These are phyloP conservation scores for Danio kyathit DNA, from an alignment of 2,797 vertebrate genomes.

Conservation along the genomic window DNA sequence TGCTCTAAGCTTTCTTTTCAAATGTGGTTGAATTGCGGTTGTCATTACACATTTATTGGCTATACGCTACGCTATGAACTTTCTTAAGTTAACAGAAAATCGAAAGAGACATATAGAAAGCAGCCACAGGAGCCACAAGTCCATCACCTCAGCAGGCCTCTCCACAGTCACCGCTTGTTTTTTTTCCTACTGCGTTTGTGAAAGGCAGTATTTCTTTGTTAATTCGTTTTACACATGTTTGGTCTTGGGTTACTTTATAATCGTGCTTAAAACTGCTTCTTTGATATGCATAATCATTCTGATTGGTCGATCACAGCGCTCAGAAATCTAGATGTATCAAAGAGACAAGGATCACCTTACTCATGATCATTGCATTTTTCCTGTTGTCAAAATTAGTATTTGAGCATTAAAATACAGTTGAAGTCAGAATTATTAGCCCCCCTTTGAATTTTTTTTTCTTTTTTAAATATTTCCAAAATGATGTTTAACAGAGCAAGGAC, in stretches of 20 bases:
- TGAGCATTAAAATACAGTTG: no score
- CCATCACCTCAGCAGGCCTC: constrained; percentile 20
- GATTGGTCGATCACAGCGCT: background rate
- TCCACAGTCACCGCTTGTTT: constrained; percentile 13
- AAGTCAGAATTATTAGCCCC: no score
- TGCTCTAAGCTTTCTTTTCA: constrained; percentile 25
- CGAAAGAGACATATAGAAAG: constrained; percentile 39
- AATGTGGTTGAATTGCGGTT: constrained; percentile 37
- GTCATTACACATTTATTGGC: constrained; percentile 30
- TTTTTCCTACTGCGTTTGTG: background rate
- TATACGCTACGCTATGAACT: constrained; percentile 26
- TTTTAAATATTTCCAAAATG: no score
- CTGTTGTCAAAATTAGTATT: no score
- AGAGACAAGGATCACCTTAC: no score
- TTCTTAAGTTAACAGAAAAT: constrained; percentile 41
- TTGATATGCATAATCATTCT: background rate
- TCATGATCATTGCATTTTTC: no score
- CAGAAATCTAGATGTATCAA: no score
- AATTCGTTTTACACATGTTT: constrained; percentile 18
- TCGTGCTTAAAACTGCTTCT: background rate
- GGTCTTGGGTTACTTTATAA: constrained; percentile 2
- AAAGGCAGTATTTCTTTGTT: constrained; percentile 7
- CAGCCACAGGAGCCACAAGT: constrained; percentile 33
- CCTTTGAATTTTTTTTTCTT: no score
- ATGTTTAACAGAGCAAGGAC: no score